phyloP scores from a whole-genome alignment of 2,888 invertebrate species.

The Mesorhabditis sp. region DNA sequence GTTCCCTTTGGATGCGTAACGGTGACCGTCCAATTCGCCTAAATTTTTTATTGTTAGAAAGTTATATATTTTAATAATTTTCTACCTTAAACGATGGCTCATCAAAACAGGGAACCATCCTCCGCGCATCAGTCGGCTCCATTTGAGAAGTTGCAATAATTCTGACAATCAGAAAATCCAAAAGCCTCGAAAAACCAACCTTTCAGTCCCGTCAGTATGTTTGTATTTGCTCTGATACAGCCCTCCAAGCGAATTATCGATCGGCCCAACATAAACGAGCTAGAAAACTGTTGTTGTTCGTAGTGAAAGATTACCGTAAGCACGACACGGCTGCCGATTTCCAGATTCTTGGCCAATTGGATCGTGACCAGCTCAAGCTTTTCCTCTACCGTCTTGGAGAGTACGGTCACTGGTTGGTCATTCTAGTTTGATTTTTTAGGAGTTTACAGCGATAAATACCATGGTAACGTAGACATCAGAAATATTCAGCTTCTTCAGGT shows the following conservation, averaged over 20 bases:
- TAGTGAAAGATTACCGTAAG: neutral
- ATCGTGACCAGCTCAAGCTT: neutral
- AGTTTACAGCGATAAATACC: neutral
- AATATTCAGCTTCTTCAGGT: slow-evolving; percentile 28
- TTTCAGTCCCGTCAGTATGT: slow-evolving; percentile 23
- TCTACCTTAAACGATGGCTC: neutral
- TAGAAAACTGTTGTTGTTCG: slow-evolving; percentile 11
- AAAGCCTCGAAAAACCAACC: slow-evolving; percentile 8
- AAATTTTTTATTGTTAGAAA: neutral
- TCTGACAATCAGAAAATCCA: slow-evolving; percentile 13
- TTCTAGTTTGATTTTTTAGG: neutral
- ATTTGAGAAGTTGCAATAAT: slow-evolving; percentile 52
- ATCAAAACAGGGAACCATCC: slow-evolving; percentile 54
- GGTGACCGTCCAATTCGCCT: slow-evolving; percentile 28
- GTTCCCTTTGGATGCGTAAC: slow-evolving; percentile 24
- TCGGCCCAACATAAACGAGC: slow-evolving; percentile 33
- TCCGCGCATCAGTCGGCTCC: slow-evolving; percentile 51
- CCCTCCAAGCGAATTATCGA: slow-evolving; percentile 28
- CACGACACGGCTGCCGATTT: slow-evolving; percentile 2
- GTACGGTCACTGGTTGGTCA: neutral
- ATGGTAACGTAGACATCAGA: slow-evolving; percentile 11
- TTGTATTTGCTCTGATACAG: slow-evolving; percentile 37
- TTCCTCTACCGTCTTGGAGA: neutral
- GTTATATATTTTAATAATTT: too few species aligned
- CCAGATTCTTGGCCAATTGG: neutral